phyloP scores from a whole-genome alignment of 2,888 invertebrate species.

The Anticlea derivata region DNA sequence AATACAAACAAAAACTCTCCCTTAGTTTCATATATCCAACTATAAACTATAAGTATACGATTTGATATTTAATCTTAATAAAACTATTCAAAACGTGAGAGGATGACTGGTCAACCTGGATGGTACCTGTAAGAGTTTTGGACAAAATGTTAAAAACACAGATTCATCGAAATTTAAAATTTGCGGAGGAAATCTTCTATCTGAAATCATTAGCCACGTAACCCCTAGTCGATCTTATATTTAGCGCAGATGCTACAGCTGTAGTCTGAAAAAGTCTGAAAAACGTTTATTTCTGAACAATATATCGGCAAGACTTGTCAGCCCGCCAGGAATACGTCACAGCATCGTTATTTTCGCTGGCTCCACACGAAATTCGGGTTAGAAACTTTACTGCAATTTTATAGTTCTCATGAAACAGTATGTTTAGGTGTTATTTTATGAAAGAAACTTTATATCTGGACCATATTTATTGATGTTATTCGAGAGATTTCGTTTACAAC shows the following conservation, averaged over 20 bases:
- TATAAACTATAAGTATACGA: too few relatives aligned
- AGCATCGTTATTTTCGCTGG: conserved; percentile 60
- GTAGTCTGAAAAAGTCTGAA: conserved; percentile 45
- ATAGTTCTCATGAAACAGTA: conserved; percentile 40
- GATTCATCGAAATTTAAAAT: too few relatives aligned
- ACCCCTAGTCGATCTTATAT: conserved; percentile 27
- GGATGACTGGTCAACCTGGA: too few relatives aligned
- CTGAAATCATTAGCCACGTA: conserved; percentile 8
- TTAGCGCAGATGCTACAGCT: conserved; percentile 47
- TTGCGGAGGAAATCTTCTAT: too few relatives aligned
- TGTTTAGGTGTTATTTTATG: conserved; percentile 25
- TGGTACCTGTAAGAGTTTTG: too few relatives aligned
- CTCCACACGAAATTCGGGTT: conserved; percentile 38
- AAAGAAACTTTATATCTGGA: conserved; percentile 30
- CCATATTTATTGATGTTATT: conserved; percentile 8
- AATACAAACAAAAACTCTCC: too few relatives aligned
- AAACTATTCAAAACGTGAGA: too few relatives aligned
- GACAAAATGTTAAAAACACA: too few relatives aligned
- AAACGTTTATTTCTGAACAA: conserved; percentile 66
- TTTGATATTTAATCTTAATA: too few relatives aligned
- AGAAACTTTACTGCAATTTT: conserved; percentile 49
- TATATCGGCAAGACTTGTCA: conserved; percentile 64
- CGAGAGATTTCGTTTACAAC: neutral
- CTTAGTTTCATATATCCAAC: too few relatives aligned
- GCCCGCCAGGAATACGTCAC: conserved; percentile 65